Evolutionary conservation across 1,140 invertebrate genomes (phyloP), one percentile per base, ranked within the genome.

Genomic region (Drosophila bocqueti): DNA sequence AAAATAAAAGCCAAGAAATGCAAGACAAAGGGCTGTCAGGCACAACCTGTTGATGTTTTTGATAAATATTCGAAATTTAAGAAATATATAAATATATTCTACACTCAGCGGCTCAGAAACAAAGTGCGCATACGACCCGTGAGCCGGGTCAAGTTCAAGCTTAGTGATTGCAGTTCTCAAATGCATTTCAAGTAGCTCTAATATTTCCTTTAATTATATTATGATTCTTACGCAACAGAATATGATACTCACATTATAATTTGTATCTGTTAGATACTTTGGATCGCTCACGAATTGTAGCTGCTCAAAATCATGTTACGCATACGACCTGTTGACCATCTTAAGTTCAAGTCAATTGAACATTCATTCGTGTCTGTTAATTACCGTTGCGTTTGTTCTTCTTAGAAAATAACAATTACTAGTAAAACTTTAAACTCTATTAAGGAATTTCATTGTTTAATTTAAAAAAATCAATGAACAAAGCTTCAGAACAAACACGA

Each of bases 11-110:
- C 26, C 31, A 24, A 4, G 31, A 31, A 54, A 69, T 52, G 47
- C 24, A 68, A 67, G 21, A 68, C 67, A 69, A 69, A 38, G 43
- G 67, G 38, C 31, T 69, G 3, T 9, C 15, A 13, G 16, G 8
- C 24, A 11, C 29, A 36, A 68, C 46, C 63, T 66, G 62, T 67
- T 68, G 34, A 67, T 26, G 24, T n/a, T 43, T 68, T 16, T 38
- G 26, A 67, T 52, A 67, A 45, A 26, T 52, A 29, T 34, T 24
- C 38, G 16, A 69, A 46, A 71, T 52, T 21, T 24, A 15, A 11
- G 1, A 69, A 31, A 69, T 13, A 11, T 55, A 55, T n/a, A 69
- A 31, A 69, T 13, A 11, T 55, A 55, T n/a, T 55, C 21, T n/a
- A 40, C 9, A n/a, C 9, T 16, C 43, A 40, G 36, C 18, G n/a